A percentile compares a stretch with the other conserved stretches of the same genome.
These are phyloP conservation scores for Molothrus aeneus DNA, from an alignment of 2,797 vertebrate species.

Conservation along the genomic window DNA sequence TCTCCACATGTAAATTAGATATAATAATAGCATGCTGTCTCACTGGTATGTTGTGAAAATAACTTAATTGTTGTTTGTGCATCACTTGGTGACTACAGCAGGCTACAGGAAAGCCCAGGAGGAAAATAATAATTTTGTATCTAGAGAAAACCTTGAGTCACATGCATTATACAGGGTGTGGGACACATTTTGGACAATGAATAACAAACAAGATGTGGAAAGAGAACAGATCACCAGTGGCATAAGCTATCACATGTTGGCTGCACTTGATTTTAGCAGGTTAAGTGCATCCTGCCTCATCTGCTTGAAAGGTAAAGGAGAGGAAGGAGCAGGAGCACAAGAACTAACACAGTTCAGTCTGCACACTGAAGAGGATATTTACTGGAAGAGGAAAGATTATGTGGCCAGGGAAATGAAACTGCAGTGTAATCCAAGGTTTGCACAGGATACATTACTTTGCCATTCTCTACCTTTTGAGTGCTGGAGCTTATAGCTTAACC, in stretches of 20 bases:
- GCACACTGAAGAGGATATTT: not conserved
- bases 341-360: not conserved
- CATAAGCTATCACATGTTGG: not conserved
- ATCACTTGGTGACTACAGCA: not conserved
- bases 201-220: slow-evolving; percentile 36
- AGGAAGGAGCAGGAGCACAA: not conserved
- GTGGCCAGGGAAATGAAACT: not conserved
- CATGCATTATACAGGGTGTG: slow-evolving; percentile 21
- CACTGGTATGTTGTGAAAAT: slow-evolving; percentile 50
- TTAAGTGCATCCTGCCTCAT: not conserved
- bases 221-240: not conserved
- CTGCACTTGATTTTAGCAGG: not conserved
- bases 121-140: slow-evolving; percentile 60
- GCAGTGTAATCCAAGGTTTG: not conserved
- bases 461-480: not conserved
- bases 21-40: slow-evolving; percentile 48
- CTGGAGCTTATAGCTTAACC: not conserved
- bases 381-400: not conserved
- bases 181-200: not conserved
- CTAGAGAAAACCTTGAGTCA: slow-evolving; percentile 46
- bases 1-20: slow-evolving; percentile 19
- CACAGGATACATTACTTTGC: not conserved
- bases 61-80: slow-evolving; percentile 65
- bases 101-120: slow-evolving; percentile 38
- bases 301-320: not conserved